Evolutionary conservation across 2,113 vertebrate genomes (phyloP).

Genomic region (Tachysurus fulvidraco): DNA sequence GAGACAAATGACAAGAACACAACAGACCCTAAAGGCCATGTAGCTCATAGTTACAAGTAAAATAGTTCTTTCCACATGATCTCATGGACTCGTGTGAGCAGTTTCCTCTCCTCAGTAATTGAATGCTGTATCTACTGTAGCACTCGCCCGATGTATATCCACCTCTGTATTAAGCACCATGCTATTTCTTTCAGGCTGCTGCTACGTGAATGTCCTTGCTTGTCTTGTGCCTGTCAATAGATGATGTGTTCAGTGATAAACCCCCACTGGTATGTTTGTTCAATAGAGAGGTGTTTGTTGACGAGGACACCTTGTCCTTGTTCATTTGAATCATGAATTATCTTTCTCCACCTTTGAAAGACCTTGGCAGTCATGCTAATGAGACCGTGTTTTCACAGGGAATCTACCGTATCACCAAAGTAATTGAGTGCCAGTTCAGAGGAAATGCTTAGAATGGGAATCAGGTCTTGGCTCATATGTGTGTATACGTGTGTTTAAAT

Average conservation of each 20-base stretch:
- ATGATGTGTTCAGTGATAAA: conserved; percentile 29
- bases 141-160: background rate
- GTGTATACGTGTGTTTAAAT: background rate
- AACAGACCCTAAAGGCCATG: background rate
- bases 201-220: conserved; percentile 24
- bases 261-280: conserved; percentile 20
- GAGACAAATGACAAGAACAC: background rate
- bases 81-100: background rate
- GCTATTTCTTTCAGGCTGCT: conserved; percentile 13
- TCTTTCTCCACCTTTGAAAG: conserved; percentile 22
- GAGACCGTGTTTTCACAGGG: conserved; percentile 17
- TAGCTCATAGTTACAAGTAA: background rate
- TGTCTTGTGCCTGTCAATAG: conserved; percentile 12
- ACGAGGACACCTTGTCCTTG: background rate
- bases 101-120: background rate
- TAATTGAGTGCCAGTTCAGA: conserved; percentile 28
- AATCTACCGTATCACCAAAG: conserved; percentile 26
- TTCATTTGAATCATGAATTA: conserved; percentile 27
- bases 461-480: background rate
- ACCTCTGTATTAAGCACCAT: conserved; percentile 9
- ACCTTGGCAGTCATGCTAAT: conserved; percentile 39
- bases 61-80: background rate
- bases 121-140: background rate
- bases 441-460: conserved; percentile 28
- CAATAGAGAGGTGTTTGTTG: conserved; percentile 15